Evolutionary conservation across 2,113 vertebrate genomes (phyloP), one percentile per base, ranked within the genome.

Genomic region (Mesitornis unicolor): DNA sequence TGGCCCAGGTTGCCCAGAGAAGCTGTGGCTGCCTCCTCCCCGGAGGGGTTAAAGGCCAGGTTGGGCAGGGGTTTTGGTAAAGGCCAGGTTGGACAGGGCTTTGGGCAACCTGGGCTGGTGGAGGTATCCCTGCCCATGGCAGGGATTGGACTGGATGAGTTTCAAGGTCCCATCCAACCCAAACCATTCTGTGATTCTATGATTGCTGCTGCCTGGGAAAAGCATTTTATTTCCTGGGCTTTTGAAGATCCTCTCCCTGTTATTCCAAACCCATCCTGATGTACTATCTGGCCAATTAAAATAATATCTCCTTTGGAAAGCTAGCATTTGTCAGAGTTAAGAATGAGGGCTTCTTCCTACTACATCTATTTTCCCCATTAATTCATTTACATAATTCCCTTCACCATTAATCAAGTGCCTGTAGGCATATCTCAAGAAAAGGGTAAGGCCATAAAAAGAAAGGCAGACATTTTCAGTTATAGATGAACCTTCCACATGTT

Each of bases 331-430:
- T 82, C 89, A 91, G 43, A 86, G 65, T 84, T 87, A 68, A 95
- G 65, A 91, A 84, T 79, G 74, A 87, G 84, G 53, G 24, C 7
- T 67, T 74, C 87, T 76, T 80, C 67, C 83, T 84, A 53, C n/a
- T 89, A 24, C 28, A 42, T 78, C 68, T 75, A 57, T 95, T 95
- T 84, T 65, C 20, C 51, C 70, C 20, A 45, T 84, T 95, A 59
- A 80, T 84, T 90, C 91, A 61, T 93, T 93, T 96, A 79, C 74
- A 24, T 89, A 95, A 89, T 33, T 90, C 31, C 40, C 65, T 87
- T 47, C n/a, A 40, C 61, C 0, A 2, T 91, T 88, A 88, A 94
- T 89, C 86, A 93, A 74, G 36, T 40, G 45, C 26, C 36, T 79
- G 48, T 53, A 82, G 56, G 51, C 60, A 29, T 81, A 93, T 86